A percentile compares a stretch with the other conserved stretches of the same genome.
Evolutionary conservation across 2,888 invertebrate species (phyloP).

Genomic region (Pteria penguin): DNA sequence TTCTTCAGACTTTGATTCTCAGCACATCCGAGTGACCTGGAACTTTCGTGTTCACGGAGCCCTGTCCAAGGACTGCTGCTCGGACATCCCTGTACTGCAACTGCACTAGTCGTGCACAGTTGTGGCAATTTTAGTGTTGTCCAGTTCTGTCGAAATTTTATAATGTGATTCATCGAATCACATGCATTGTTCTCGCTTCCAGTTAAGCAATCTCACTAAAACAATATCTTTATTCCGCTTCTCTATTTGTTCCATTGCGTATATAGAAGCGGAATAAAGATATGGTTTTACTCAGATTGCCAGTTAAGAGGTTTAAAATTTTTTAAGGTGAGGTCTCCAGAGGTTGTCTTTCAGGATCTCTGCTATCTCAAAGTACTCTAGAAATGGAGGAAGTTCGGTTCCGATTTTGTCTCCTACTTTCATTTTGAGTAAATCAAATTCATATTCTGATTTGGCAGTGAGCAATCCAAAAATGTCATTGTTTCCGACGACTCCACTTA

Average conservation of each 20-base stretch:
- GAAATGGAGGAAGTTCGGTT: not conserved
- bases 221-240: too few species aligned
- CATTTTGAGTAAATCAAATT: not conserved
- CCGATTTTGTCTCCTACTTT: not conserved
- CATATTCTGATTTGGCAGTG: not conserved
- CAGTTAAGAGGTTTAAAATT: too few species aligned
- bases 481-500: not conserved
- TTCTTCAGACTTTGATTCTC: not conserved
- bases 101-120: not conserved
- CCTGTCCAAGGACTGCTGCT: not conserved
- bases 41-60: not conserved
- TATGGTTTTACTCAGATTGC: too few species aligned
- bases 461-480: not conserved
- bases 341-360: not conserved
- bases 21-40: not conserved
- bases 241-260: too few species aligned
- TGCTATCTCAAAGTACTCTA: not conserved
- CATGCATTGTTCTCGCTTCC: slow-evolving; percentile 5
- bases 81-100: not conserved
- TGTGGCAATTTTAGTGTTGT: not conserved
- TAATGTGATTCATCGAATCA: not conserved
- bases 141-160: slow-evolving; percentile 1
- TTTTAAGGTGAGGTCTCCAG: not conserved
- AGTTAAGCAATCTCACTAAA: too few species aligned
- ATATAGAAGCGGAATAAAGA: too few species aligned